Evolutionary conservation across 2,797 vertebrate genomes (phyloP), one percentile per base, ranked within the genome.

Genomic region (Paramormyrops hopkinsi): DNA sequence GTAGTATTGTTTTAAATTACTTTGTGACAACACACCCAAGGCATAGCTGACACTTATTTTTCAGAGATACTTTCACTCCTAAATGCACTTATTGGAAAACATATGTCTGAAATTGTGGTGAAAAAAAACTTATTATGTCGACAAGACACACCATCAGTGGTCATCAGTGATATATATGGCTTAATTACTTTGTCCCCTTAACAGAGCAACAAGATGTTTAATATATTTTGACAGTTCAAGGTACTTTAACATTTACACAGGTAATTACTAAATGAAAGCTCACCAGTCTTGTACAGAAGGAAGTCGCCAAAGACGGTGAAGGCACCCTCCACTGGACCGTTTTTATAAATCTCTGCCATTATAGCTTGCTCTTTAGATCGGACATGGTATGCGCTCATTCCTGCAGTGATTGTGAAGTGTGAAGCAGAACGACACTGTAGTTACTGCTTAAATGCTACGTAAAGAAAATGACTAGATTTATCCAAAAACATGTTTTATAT

Each of bases 261-360:
- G 6, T 22, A 83, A 53, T 53, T 29, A 5, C 29, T 54, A 46
- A 46, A 46, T n/a, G 22, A 51, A 53, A 51, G 3, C 85, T 56
- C 90, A 99, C 99, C 98, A 14, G 97, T 95, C 90, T 98, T 99
- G 93, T 99, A 99, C 29, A 94, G 56, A 89, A 97, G 89, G 92
- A 99, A 99, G 94, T 99, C 99, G 0, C 96, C 94, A 2, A 96
- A 99, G 85, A 99, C 98, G 0, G 90, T 93, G 89, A 99, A 99
- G 0, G 98, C 98, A 84, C 93, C 98, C 91, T 99, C 99, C 69
- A 98, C 99, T 0, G 99, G 99, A 2, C 99, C 99, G 0, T 99
- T 98, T 91, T 98, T 97, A 90, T 93, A 98, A 53, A 99, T 96
- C 93, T 99, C 99, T 0, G 76, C 65, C 97, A 97, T 97, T 90